Evolutionary conservation across 37 sponge, comb jelly and placozoan genomes (phyloP), one percentile per base, ranked within the genome.

Genomic region (Lycopodina hypogea): DNA sequence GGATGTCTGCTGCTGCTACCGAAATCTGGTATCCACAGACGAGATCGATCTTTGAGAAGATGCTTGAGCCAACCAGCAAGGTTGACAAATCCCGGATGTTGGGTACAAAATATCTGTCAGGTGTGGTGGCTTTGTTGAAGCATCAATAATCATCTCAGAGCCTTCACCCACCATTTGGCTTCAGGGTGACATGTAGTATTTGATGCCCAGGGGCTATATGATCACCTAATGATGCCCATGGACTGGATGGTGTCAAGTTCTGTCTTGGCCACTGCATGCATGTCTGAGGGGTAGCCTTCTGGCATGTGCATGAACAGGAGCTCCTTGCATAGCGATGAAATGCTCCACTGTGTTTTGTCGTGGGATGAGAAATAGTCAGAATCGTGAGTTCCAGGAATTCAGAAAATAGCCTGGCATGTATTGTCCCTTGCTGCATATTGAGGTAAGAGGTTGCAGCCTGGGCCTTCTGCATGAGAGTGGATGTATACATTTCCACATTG

Each of bases 131-230:
- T 15, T 76, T 56, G 76, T 89, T 89, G 19, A 88, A 74, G 0
- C 72, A 64, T 21, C 79, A 56, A 38, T 88, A 88, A 53, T 83
- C 89, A 50, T 75, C 89, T 60, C 89, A 82, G 0, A 79, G 89
- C 14, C 79, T 68, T 83, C 89, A 82, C 42, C 77, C 78, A 17
- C 89, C 89, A 3, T 78, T 59, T 28, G 28, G 28, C 72, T 81
- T 87, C 3, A 79, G 81, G 1, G 65, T 75, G 81, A 86, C 50
- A 28, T 86, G 87, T 11, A 86, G 70, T 33, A 77, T n/a, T 77
- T 42, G 81, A 86, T 11, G 81, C 56, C 81, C 87, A 86, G 9
- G 32, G 32, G 55, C 86, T 79, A 1, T 69, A 68, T 1, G 88
- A 87, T 0, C 72, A 60, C 8, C 42, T 74, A 30, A 85, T 72